Evolutionary conservation across 2,888 invertebrate species (phyloP), one percentile per base, ranked within the genome.

Genomic region (Acrocera orbiculus): DNA sequence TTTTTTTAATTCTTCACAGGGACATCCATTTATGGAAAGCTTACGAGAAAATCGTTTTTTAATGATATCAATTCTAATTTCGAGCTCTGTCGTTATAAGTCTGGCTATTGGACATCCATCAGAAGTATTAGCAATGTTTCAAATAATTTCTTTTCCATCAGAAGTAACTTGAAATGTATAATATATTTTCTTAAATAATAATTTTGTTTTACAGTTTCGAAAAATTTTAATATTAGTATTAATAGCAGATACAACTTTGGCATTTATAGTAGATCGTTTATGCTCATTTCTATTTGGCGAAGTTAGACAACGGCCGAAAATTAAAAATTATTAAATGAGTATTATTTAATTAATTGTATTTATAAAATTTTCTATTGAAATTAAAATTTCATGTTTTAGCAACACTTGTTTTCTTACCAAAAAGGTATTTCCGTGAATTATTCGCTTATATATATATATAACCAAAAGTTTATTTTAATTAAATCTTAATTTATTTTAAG

Each of bases 1-100:
- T 38, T 44, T 40, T 46, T 37, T 44, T 10, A 10, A n/a, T 30
- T 19, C 5, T 49, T 55, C 56, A 89, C 55, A 95, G 93, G 98
- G 98, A 5, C 81, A 89, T 57, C 98, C 98, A 3, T 99, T 89
- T 54, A 99, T 99, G 98, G 95, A 96, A 60, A 86, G 90, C 50
- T 64, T 99, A 32, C 65, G 66, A 28, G 86, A 92, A 58, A 98
- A 99, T 64, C 82, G 80, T 53, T 77, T 90, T 4, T 67, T 99
- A 42, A 61, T 96, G 50, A 93, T 87, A 65, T 92, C 93, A 52
- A 71, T 98, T 41, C 45, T 86, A 38, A 67, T 78, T 42, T 89
- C 93, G 5, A 79, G 80, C 17, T 72, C 71, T 19, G 73, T 80
- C 13, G 85, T 96, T 34, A 63, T 93, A 35, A 72, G 76, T 25